A percentile compares a stretch with the other conserved stretches of the same genome.
These are phyloP conservation scores for Diadumene lineata DNA, from an alignment of 92 coral and sea anemone species.

Conservation along the genomic window DNA sequence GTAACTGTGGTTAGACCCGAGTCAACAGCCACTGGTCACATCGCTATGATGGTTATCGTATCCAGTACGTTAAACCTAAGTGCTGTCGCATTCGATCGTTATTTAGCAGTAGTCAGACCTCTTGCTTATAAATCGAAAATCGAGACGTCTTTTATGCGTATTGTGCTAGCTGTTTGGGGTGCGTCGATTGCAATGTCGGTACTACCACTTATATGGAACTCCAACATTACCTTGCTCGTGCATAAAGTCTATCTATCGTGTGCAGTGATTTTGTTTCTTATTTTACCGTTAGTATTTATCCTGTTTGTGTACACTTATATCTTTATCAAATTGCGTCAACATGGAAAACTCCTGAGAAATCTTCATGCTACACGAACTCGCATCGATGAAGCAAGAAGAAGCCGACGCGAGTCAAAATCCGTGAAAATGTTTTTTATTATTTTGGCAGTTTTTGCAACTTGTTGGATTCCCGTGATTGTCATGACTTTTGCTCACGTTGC, in stretches of 20 bases:
- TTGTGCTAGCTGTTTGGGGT: constrained; percentile 50
- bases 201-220: constrained; percentile 54
- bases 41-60: constrained; percentile 55
- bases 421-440: constrained; percentile 51
- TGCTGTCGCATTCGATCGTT: constrained; percentile 68
- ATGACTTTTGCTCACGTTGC: constrained; percentile 48
- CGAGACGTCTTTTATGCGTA: constrained; percentile 39
- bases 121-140: constrained; percentile 48
- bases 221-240: constrained; percentile 9
- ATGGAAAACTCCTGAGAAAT: constrained; percentile 34
- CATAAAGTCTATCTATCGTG: constrained; percentile 58
- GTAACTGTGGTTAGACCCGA: constrained; percentile 38
- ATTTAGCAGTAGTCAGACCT: constrained; percentile 57
- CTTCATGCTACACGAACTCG: constrained; percentile 46
- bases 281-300: constrained; percentile 51
- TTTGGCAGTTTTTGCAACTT: constrained; percentile 46
- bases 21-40: constrained; percentile 32
- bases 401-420: constrained; percentile 53
- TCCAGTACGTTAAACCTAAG: constrained; percentile 63
- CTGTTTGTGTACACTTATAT: constrained; percentile 47
- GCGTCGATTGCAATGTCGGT: constrained; percentile 43
- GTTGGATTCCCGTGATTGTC: constrained; percentile 62
- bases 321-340: constrained; percentile 34
- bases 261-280: constrained; percentile 50
- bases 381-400: constrained; percentile 36